Percentiles rank a stretch among this genome's conserved stretches.
phyloP scores from a whole-genome alignment of 2,888 invertebrate species.

The Altica lythri region DNA sequence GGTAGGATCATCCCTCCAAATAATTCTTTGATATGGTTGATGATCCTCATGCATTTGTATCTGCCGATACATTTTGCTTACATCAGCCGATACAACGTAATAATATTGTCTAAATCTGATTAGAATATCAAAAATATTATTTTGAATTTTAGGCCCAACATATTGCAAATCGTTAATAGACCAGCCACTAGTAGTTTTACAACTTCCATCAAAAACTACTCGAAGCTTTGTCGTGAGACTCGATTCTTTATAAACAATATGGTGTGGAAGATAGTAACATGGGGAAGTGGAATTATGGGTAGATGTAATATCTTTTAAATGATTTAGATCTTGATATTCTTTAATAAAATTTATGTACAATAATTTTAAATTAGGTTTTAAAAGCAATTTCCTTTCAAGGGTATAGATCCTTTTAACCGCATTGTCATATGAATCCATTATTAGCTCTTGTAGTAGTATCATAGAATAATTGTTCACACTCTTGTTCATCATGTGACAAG shows the following conservation, averaged over 20 bases:
- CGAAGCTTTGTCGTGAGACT: slow-evolving; percentile 9
- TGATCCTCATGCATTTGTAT: slow-evolving; percentile 8
- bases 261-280: slow-evolving; percentile 9
- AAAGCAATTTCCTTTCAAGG: slow-evolving; percentile 24
- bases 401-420: slow-evolving; percentile 19
- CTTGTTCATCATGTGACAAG: slow-evolving; percentile 23
- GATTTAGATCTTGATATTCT: too few relatives aligned
- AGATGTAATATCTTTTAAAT: too few relatives aligned
- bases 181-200: slow-evolving; percentile 2
- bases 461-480: slow-evolving; percentile 34
- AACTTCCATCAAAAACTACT: slow-evolving; percentile 15
- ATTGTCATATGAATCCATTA: slow-evolving; percentile 13
- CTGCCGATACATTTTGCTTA: slow-evolving; percentile 22
- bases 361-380: slow-evolving; percentile 21
- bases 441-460: slow-evolving; percentile 12
- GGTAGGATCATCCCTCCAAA: slow-evolving; percentile 19
- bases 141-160: slow-evolving; percentile 16
- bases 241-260: slow-evolving; percentile 2
- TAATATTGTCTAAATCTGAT: slow-evolving; percentile 8
- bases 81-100: slow-evolving; percentile 16
- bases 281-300: too few relatives aligned
- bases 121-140: slow-evolving; percentile 14
- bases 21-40: slow-evolving; percentile 16
- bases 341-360: slow-evolving; percentile 22
- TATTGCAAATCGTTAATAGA: slow-evolving; percentile 16